A percentile compares a stretch with the other conserved stretches of the same genome.
phyloP scores from a whole-genome alignment of 2,888 invertebrate genomes.

The Xylota sylvarum region DNA sequence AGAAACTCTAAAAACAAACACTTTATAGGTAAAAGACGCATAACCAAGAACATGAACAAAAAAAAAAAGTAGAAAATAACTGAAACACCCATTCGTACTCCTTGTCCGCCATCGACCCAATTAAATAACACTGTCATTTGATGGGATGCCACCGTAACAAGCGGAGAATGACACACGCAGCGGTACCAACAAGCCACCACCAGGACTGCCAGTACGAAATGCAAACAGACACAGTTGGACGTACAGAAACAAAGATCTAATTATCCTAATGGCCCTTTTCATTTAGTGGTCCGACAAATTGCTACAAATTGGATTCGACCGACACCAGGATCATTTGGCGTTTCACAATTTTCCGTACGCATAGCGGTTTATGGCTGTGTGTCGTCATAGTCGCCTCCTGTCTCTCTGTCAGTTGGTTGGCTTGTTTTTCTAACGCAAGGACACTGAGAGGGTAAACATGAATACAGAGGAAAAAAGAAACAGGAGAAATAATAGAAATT shows the following conservation, averaged over 20 bases:
- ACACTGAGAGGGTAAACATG: conserved; percentile 49
- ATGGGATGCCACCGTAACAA: conserved; percentile 72
- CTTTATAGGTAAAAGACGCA: conserved; percentile 72
- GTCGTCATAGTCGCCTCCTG: conserved; percentile 58
- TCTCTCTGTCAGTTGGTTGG: conserved; percentile 53
- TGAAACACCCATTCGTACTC: conserved; percentile 15
- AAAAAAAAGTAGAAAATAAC: conserved; percentile 27
- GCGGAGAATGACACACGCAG: conserved; percentile 72
- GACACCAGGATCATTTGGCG: conserved; percentile 76
- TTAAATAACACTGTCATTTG: conserved; percentile 74
- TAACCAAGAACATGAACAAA: conserved; percentile 67
- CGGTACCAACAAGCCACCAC: conserved; percentile 52
- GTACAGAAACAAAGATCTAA: conserved; percentile 76
- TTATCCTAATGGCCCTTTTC: conserved; percentile 77
- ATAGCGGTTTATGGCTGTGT: conserved; percentile 73
- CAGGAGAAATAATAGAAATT: conserved; percentile 67
- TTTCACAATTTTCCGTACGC: conserved; percentile 75
- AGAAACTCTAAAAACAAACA: conserved; percentile 70
- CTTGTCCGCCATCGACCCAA: conserved; percentile 41
- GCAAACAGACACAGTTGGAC: conserved; percentile 60
- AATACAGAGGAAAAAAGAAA: conserved; percentile 11
- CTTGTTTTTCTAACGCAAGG: conserved; percentile 61
- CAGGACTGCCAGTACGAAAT: conserved; percentile 12
- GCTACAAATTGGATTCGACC: conserved; percentile 77
- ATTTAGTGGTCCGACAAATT: conserved; percentile 77